Percentiles rank a stretch among this genome's conserved stretches.
Conservation (phyloP, 1,140 invertebrate genomes). For the Ceratina australensis region DNA sequence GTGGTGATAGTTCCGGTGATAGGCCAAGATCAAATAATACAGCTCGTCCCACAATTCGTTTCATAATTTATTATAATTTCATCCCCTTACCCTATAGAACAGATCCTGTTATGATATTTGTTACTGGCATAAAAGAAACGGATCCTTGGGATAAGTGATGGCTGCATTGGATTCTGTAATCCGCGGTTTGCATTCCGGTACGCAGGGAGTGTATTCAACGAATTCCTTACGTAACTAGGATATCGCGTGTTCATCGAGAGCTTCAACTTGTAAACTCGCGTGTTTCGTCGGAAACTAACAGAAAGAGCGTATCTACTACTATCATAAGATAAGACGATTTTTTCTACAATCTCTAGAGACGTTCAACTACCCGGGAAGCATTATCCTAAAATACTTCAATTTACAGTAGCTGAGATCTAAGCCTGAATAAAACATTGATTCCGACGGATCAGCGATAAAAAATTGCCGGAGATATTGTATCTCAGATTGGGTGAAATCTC, state of each 20-base stretch:
- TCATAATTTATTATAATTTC: no score
- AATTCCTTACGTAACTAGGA: background rate
- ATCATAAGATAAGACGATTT: background rate
- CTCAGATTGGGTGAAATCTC: background rate
- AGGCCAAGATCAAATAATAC: no score
- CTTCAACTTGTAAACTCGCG: background rate
- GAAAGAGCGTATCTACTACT: background rate
- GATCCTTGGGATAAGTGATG: background rate
- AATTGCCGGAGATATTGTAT: background rate
- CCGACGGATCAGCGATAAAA: no score
- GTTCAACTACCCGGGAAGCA: no score
- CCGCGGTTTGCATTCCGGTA: background rate
- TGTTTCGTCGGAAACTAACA: background rate
- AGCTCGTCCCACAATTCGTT: no score
- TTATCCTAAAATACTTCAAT: no score
- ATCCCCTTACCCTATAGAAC: no score
- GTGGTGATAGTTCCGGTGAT: no score
- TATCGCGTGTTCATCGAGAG: background rate
- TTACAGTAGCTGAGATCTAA: no score
- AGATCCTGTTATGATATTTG: background rate
- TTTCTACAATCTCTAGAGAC: no score
- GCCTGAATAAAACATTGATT: no score
- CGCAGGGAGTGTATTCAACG: background rate
- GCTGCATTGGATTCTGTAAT: conserved; percentile 1
- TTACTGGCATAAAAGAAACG: background rate